These are phyloP conservation scores for Oreochromis niloticus DNA, from an alignment of 2,113 vertebrate genomes.

Conservation along the genomic window DNA sequence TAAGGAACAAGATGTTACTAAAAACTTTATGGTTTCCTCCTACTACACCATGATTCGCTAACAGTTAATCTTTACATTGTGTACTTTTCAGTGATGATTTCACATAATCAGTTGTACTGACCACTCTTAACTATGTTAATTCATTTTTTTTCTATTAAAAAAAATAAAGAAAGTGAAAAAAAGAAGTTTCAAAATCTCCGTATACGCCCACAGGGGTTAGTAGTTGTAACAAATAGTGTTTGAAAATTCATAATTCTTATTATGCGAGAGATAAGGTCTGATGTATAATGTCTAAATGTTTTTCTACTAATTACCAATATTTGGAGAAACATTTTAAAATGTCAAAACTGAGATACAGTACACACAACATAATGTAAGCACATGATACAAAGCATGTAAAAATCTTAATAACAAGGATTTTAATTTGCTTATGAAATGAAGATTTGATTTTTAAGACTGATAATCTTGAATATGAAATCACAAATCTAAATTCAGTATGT, in stretches of 20 bases:
- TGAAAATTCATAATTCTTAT: background rate
- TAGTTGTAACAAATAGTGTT: background rate
- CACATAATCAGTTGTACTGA: background rate
- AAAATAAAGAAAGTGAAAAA: background rate
- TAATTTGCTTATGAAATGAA: background rate
- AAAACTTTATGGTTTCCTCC: background rate
- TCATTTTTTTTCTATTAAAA: background rate
- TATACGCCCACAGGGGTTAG: background rate
- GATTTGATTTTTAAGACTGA: background rate
- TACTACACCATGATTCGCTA: background rate
- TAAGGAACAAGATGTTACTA: background rate
- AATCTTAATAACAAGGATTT: background rate
- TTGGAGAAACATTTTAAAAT: background rate
- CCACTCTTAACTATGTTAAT: background rate
- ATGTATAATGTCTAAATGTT: background rate
- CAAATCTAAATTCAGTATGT: background rate
- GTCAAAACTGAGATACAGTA: background rate
- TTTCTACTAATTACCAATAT: background rate
- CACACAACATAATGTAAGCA: background rate
- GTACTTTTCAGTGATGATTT: background rate
- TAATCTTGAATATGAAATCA: background rate
- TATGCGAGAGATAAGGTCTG: background rate
- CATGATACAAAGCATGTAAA: background rate
- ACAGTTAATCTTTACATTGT: background rate
- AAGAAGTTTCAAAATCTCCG: background rate